Conservation (phyloP, 2,113 vertebrate genomes). For the Gnathochromis pfefferi region DNA sequence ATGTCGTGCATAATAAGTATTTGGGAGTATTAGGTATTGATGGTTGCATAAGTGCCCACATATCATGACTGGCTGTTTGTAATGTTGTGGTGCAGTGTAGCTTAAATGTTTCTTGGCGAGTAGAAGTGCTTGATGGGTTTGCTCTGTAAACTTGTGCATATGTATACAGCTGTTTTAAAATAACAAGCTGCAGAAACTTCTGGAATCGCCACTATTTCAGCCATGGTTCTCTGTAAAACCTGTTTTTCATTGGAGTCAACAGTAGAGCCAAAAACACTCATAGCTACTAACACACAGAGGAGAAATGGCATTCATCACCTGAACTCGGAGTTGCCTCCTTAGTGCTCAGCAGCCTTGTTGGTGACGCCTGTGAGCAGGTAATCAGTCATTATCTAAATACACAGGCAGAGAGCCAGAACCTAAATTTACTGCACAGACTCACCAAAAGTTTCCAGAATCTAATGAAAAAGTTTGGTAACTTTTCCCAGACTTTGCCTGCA, state of each 20-base stretch:
- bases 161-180: not conserved
- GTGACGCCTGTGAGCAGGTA: not conserved
- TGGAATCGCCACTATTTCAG: rapidly evolving
- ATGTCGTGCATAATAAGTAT: not conserved
- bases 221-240: not conserved
- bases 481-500: not conserved
- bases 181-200: not conserved
- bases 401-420: not conserved
- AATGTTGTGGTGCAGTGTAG: not conserved
- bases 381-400: not conserved
- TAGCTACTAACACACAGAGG: not conserved
- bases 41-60: not conserved
- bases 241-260: not conserved
- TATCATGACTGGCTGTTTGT: not conserved
- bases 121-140: not conserved
- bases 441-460: not conserved
- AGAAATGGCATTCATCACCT: not conserved
- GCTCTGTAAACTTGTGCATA: not conserved
- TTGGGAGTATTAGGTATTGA: not conserved
- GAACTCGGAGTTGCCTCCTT: not conserved
- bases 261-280: not conserved
- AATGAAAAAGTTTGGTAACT: not conserved
- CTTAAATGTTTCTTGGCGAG: not conserved
- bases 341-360: not conserved
- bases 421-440: not conserved